Evolutionary conservation across 2,888 invertebrate genomes (phyloP).

Genomic region (Epistrophe grossulariae): DNA sequence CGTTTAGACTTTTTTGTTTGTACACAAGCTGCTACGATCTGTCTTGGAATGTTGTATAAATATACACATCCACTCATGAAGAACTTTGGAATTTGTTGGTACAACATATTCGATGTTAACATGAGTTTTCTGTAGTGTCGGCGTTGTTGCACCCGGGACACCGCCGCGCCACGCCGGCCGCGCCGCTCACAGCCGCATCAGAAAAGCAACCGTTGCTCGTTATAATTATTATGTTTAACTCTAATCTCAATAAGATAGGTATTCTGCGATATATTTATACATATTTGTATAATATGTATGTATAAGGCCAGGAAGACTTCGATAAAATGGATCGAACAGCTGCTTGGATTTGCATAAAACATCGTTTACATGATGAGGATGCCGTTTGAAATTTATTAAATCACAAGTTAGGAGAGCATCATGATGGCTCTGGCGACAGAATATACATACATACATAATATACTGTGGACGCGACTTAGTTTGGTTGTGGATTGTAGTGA

Average conservation of each 20-base stretch:
- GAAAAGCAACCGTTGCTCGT: constrained; percentile 36
- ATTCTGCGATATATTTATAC: constrained; percentile 12
- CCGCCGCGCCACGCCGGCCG: background rate
- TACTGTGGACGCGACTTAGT: background rate
- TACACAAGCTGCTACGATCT: constrained; percentile 62
- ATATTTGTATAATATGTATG: background rate
- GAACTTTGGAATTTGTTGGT: constrained; percentile 60
- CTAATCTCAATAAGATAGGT: constrained; percentile 24
- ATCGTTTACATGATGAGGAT: constrained; percentile 57
- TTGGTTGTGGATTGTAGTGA: background rate
- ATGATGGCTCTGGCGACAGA: constrained; percentile 37
- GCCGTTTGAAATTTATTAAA: constrained; percentile 50
- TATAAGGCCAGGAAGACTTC: constrained; percentile 17
- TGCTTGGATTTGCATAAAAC: constrained; percentile 68
- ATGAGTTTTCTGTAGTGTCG: constrained; percentile 39
- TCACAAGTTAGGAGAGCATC: constrained; percentile 43
- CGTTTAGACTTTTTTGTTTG: constrained; percentile 33
- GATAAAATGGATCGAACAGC: constrained; percentile 50
- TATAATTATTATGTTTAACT: constrained; percentile 52
- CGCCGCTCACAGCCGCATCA: background rate
- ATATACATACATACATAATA: background rate
- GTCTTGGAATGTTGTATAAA: constrained; percentile 60
- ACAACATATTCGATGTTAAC: constrained; percentile 65
- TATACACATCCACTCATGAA: constrained; percentile 38
- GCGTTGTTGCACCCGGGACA: constrained; percentile 20